Evolutionary conservation across 1,140 invertebrate genomes (phyloP).

Genomic region (Diorhabda sublineata): DNA sequence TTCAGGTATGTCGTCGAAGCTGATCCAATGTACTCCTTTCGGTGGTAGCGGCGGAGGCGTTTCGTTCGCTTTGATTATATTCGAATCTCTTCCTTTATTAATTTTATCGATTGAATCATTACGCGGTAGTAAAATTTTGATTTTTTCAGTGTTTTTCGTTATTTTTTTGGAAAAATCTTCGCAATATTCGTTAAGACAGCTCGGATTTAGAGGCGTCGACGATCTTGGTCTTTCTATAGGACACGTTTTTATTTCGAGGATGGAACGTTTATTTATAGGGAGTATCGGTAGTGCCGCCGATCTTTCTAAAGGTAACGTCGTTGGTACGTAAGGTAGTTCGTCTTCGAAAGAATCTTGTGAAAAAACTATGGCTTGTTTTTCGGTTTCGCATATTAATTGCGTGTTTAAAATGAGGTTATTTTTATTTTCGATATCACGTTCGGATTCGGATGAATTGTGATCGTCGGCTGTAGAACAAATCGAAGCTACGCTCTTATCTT

Average conservation of each 20-base stretch:
- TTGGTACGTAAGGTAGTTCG: slow-evolving; percentile 81
- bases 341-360: slow-evolving; percentile 82
- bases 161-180: slow-evolving; percentile 44
- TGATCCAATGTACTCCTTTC: slow-evolving; percentile 64
- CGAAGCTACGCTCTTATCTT: no score
- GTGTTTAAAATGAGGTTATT: slow-evolving; percentile 26
- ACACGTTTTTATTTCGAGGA: slow-evolving; percentile 67
- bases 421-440: slow-evolving; percentile 48
- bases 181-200: slow-evolving; percentile 70
- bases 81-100: slow-evolving; percentile 44
- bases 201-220: slow-evolving; percentile 75
- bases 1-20: slow-evolving; percentile 81
- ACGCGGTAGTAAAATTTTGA: slow-evolving; percentile 65
- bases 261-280: slow-evolving; percentile 71
- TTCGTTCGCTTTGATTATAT: slow-evolving; percentile 44
- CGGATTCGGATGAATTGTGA: slow-evolving; percentile 74
- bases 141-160: slow-evolving; percentile 54
- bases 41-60: slow-evolving; percentile 51
- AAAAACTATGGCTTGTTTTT: slow-evolving; percentile 71
- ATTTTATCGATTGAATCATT: slow-evolving; percentile 50
- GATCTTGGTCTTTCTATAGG: slow-evolving; percentile 82
- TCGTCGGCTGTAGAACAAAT: slow-evolving; percentile 41
- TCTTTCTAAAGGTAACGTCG: slow-evolving; percentile 76
- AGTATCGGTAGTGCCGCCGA: slow-evolving; percentile 75
- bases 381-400: slow-evolving; percentile 52